phyloP scores from a whole-genome alignment of 2,113 vertebrate genomes.

The Leucoraja erinaceus region DNA sequence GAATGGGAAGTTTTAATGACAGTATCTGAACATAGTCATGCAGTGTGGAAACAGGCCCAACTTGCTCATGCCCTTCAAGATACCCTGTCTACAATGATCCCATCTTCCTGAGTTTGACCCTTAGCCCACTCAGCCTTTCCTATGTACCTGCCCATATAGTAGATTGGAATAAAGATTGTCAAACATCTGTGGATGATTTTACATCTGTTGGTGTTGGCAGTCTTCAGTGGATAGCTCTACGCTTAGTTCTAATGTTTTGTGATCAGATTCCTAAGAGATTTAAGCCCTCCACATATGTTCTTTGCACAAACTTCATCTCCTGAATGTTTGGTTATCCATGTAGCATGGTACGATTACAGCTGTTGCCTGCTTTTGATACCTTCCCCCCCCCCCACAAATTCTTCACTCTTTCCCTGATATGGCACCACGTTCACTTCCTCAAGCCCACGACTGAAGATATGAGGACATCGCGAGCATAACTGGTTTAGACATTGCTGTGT shows the following conservation, averaged over 20 bases:
- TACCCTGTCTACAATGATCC: too few species aligned
- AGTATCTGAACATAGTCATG: neutral
- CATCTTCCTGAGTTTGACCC: too few species aligned
- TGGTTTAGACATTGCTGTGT: neutral
- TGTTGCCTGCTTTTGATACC: too few species aligned
- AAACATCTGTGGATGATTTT: conserved; percentile 25
- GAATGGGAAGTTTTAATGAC: neutral
- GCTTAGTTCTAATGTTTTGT: neutral
- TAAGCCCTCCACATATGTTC: neutral
- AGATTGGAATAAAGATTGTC: conserved; percentile 13
- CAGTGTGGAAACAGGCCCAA: too few species aligned
- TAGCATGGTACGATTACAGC: neutral
- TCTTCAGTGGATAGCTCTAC: neutral
- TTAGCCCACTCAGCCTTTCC: too few species aligned
- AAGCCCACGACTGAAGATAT: neutral
- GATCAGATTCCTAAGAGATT: neutral
- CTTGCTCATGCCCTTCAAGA: too few species aligned
- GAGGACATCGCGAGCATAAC: neutral
- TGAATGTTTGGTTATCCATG: neutral
- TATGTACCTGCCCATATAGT: neutral
- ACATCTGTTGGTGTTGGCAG: neutral
- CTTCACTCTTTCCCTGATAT: neutral
- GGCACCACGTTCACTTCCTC: neutral
- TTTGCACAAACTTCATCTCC: neutral
- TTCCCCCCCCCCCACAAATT: neutral